Evolutionary conservation across 1,140 invertebrate genomes (phyloP), one percentile per base, ranked within the genome.

Genomic region (Dreissena polymorpha): DNA sequence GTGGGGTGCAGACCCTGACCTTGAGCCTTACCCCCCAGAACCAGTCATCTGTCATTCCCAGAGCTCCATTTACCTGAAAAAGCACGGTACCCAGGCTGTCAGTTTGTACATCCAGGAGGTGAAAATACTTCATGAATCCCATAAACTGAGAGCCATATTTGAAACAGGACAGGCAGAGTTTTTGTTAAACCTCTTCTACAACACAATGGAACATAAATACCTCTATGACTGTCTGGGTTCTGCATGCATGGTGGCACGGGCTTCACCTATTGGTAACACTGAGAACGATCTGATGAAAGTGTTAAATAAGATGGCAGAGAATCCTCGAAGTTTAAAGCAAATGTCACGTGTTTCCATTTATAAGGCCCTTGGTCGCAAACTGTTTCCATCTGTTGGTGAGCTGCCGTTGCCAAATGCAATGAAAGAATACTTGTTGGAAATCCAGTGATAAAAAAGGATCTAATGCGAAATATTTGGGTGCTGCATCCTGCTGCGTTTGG

Each of bases 21-120:
- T 92, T 27, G 90, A 92, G 83, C 91, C 92, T 6, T 92, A 92
- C 76, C 89, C 90, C 10, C 89, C 91, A 0, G 91, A 92, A 25
- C 88, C 90, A 29, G 90, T 92, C 63, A 91, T 93, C 77, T 91
- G 88, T 68, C 92, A 93, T 76, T 92, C 89, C 6, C 91, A 92
- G 73, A 93, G 91, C 71, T 91, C 90, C 39, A 92, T 93, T 70
- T 93, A 89, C 75, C 87, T 93, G 27, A 89, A 90, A 79, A 86
- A 88, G 64, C 90, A 91, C 16, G 87, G 85, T 5, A 90, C 91
- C 5, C 92, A 92, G 71, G 85, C 91, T 7, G 70, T 93, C 60
- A 87, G 78, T 49, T 90, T 91, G 69, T 92, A 90, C 73, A 89
- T 92, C 51, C 85, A 91, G 68, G 84, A 91, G 64, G 8, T 39